Percentiles rank a stretch among this genome's conserved stretches.
These are phyloP conservation scores for Cosmorhoe ocellata DNA, from an alignment of 2,888 invertebrate genomes.

Conservation along the genomic window DNA sequence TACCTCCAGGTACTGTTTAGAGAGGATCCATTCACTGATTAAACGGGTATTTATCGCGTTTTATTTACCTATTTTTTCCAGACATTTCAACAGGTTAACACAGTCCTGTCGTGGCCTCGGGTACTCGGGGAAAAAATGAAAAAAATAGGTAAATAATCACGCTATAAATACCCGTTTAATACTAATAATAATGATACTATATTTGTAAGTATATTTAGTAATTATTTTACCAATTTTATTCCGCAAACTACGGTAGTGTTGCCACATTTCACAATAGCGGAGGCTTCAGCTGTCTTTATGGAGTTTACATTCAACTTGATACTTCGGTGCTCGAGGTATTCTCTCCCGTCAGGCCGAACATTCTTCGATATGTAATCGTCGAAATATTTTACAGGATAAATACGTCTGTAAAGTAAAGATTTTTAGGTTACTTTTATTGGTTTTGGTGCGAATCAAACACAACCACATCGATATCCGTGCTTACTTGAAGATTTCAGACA, in stretches of 20 bases:
- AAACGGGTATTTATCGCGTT: too few relatives aligned
- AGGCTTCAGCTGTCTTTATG: conserved; percentile 85
- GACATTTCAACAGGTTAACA: too few relatives aligned
- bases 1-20: too few relatives aligned
- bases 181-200: too few relatives aligned
- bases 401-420: conserved; percentile 75
- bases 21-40: too few relatives aligned
- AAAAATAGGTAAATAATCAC: too few relatives aligned
- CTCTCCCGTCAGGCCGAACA: conserved; percentile 90
- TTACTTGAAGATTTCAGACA: conserved; percentile 72
- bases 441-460: too few relatives aligned
- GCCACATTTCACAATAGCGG: conserved; percentile 90
- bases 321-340: conserved; percentile 86
- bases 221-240: conserved; percentile 86
- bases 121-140: too few relatives aligned
- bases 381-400: conserved; percentile 90
- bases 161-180: too few relatives aligned
- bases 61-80: too few relatives aligned
- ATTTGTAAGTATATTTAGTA: not conserved
- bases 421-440: conserved; percentile 17
- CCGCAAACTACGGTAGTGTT: conserved; percentile 93
- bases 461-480: conserved; percentile 16
- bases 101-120: too few relatives aligned
- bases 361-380: conserved; percentile 87
- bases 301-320: conserved; percentile 67